phyloP scores from a whole-genome alignment of 2,113 vertebrate species.

The Jacana jacana region DNA sequence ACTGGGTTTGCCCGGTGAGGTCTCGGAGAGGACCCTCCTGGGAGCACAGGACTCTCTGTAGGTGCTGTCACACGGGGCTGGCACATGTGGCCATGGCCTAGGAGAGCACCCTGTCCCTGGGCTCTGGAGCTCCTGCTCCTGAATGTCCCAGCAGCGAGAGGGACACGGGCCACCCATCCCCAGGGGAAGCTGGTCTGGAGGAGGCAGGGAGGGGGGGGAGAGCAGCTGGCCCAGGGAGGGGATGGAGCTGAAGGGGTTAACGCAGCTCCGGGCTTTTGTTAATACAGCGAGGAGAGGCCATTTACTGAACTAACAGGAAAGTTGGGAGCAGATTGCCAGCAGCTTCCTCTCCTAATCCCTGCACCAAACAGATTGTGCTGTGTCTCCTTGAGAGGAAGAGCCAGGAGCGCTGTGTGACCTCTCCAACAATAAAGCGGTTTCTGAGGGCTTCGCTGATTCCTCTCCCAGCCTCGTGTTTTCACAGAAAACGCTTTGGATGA shows the following conservation, averaged over 20 bases:
- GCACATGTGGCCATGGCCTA: accelerated
- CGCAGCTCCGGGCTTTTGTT: not conserved
- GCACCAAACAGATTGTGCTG: not conserved
- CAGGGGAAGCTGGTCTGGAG: not conserved
- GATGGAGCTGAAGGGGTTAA: not conserved
- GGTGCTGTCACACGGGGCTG: not conserved
- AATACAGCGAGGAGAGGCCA: not conserved
- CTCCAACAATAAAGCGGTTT: constrained; percentile 19
- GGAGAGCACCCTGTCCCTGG: not conserved
- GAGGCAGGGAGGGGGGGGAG: no score
- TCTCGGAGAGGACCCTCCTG: not conserved
- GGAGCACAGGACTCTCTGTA: accelerated
- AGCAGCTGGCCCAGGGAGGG: not conserved
- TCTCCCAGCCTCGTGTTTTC: not conserved
- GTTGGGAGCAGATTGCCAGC: not conserved
- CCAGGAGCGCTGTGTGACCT: not conserved
- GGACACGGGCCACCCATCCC: accelerated
- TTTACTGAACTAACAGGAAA: not conserved
- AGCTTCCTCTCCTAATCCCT: not conserved
- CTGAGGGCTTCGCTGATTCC: not conserved
- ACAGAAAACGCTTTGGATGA: not conserved
- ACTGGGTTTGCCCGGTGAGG: accelerated
- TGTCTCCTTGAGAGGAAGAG: not conserved
- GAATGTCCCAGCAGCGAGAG: accelerated
- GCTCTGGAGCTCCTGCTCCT: accelerated